phyloP scores from a whole-genome alignment of 2,888 invertebrate genomes.

The Hipparchia semele region DNA sequence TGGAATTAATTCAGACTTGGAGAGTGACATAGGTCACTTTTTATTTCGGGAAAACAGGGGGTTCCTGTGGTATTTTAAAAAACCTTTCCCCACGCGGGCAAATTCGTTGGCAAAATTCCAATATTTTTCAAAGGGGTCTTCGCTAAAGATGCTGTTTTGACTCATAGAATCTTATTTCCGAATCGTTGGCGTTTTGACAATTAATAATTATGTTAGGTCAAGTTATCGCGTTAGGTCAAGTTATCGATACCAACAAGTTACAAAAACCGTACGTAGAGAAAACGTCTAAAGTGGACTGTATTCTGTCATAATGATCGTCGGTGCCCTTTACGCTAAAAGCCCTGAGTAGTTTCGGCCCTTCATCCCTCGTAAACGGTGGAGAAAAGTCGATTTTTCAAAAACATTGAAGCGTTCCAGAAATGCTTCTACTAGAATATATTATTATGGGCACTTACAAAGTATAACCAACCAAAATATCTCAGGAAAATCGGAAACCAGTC shows the following conservation, averaged over 20 bases:
- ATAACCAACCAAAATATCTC: neutral
- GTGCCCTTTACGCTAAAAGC: constrained; percentile 59
- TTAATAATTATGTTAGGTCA: neutral
- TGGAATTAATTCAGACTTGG: too few species aligned
- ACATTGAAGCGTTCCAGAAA: constrained; percentile 10
- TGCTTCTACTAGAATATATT: constrained; percentile 15
- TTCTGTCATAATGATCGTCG: constrained; percentile 52
- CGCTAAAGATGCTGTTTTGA: too few species aligned
- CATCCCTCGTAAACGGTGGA: constrained; percentile 56
- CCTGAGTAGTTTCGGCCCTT: constrained; percentile 56
- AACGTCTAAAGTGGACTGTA: constrained; percentile 48
- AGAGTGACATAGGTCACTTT: too few species aligned
- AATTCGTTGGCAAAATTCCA: too few species aligned
- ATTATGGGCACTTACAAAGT: neutral
- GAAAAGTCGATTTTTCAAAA: constrained; percentile 52
- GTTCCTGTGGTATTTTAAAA: too few species aligned
- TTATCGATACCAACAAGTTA: constrained; percentile 17
- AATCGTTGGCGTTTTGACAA: neutral
- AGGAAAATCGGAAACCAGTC: neutral
- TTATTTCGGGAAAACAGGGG: too few species aligned
- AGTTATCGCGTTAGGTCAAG: neutral
- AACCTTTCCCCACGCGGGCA: too few species aligned
- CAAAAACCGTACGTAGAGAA: constrained; percentile 44
- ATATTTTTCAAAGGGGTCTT: too few species aligned
- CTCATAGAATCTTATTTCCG: too few species aligned